These are phyloP conservation scores for Spizella passerina DNA, from an alignment of 2,797 vertebrate genomes.

Conservation along the genomic window DNA sequence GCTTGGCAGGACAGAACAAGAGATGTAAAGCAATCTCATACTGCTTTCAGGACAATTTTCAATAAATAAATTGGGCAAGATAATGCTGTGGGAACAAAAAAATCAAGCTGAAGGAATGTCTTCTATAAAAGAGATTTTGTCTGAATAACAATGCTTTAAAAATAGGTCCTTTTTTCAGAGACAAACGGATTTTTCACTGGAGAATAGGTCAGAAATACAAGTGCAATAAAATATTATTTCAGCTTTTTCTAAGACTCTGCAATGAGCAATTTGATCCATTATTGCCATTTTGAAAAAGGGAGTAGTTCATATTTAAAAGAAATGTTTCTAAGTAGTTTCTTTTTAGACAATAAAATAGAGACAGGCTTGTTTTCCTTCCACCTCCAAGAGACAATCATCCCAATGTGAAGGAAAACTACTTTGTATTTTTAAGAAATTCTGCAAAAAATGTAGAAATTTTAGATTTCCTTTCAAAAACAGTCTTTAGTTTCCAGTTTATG, in stretches of 20 bases:
- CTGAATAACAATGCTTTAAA: background rate
- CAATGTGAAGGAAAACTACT: conserved; percentile 57
- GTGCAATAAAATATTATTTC: background rate
- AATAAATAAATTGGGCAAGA: background rate
- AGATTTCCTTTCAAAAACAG: conserved; percentile 48
- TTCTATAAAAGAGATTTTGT: background rate
- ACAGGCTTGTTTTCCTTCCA: conserved; percentile 47
- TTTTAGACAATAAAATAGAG: background rate
- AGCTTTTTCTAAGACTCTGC: background rate
- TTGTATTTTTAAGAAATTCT: conserved; percentile 60
- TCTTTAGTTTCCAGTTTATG: conserved; percentile 57
- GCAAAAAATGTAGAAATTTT: conserved; percentile 56
- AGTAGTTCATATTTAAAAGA: conserved; percentile 29
- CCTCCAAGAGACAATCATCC: conserved; percentile 48
- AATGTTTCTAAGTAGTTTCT: conserved; percentile 28
- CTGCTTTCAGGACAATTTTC: background rate
- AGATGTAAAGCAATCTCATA: background rate
- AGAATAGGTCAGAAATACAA: background rate
- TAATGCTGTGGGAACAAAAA: background rate
- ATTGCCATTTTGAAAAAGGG: background rate
- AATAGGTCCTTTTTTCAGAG: background rate
- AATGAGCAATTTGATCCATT: conserved; percentile 24
- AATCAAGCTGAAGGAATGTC: background rate
- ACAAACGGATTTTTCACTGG: background rate
- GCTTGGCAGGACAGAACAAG: background rate